Conservation (phyloP, 2,888 invertebrate species). For the Drosophila koepferae region DNA sequence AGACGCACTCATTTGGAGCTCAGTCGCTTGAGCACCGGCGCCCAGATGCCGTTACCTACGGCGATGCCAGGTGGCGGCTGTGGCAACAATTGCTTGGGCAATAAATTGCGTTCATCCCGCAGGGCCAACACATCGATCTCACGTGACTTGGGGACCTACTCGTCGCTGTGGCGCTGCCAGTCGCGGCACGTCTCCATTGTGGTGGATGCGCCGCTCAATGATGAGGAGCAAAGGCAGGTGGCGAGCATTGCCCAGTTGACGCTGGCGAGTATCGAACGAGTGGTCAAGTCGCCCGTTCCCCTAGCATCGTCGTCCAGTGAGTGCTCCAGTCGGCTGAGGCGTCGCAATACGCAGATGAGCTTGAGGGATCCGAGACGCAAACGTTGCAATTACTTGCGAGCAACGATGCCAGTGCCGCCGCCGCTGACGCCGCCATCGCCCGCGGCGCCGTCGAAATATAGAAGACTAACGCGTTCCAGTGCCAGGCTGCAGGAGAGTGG, state of each 20-base stretch:
- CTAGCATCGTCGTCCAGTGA: not conserved
- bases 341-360: slow-evolving; percentile 17
- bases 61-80: not conserved
- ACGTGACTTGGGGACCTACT: not conserved
- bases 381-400: slow-evolving; percentile 48
- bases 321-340: not conserved
- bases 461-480: slow-evolving; percentile 54
- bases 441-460: slow-evolving; percentile 29
- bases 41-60: not conserved
- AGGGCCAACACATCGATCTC: slow-evolving; percentile 25
- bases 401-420: slow-evolving; percentile 57
- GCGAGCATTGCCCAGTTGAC: slow-evolving; percentile 49
- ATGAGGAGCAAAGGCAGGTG: slow-evolving; percentile 48
- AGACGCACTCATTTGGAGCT: slow-evolving; percentile 52
- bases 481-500: slow-evolving; percentile 12
- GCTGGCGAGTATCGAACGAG: slow-evolving; percentile 49
- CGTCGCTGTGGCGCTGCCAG: slow-evolving; percentile 51
- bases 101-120: slow-evolving; percentile 14
- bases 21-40: not conserved
- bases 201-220: slow-evolving; percentile 53
- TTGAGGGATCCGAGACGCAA: slow-evolving; percentile 35
- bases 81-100: not conserved
- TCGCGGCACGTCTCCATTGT: slow-evolving; percentile 64
- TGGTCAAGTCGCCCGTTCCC: slow-evolving; percentile 38
- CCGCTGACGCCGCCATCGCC: not conserved